Evolutionary conservation across 2,797 vertebrate species (phyloP).

Genomic region (Myripristis jacobus): DNA sequence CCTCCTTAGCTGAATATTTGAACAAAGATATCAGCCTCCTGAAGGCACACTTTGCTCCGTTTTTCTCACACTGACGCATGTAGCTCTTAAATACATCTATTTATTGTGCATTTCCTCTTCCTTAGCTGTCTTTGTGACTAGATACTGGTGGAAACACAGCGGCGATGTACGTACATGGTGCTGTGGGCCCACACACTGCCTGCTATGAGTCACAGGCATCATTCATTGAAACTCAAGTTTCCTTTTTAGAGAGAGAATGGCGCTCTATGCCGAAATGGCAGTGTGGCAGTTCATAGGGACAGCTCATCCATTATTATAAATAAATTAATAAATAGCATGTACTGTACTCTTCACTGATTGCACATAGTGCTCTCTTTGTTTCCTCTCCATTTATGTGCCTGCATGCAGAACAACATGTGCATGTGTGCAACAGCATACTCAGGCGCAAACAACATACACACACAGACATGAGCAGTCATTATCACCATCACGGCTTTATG

Average conservation of each 20-base stretch:
- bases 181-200: constrained; percentile 50
- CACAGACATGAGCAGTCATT: neutral
- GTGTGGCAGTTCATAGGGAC: neutral
- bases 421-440: constrained; percentile 2
- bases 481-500: neutral
- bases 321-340: neutral
- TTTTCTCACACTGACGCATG: constrained; percentile 60
- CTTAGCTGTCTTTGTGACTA: constrained; percentile 22
- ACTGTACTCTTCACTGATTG: neutral
- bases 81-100: constrained; percentile 42
- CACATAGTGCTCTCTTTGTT: neutral
- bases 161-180: constrained; percentile 34
- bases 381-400: neutral
- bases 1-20: constrained; percentile 64
- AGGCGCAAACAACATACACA: neutral
- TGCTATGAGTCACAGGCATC: constrained; percentile 61
- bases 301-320: constrained; percentile 4
- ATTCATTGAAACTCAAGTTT: constrained; percentile 55
- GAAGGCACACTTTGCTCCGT: constrained; percentile 37
- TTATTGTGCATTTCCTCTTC: constrained; percentile 48
- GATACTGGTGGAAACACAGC: constrained; percentile 23
- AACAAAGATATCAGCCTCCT: constrained; percentile 66
- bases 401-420: neutral
- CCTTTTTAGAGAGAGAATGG: constrained; percentile 9
- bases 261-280: neutral